A percentile compares a stretch with the other conserved stretches of the same genome.
These are phyloP conservation scores for Myotis myotis DNA, from an alignment of 2,797 vertebrate species.

Conservation along the genomic window DNA sequence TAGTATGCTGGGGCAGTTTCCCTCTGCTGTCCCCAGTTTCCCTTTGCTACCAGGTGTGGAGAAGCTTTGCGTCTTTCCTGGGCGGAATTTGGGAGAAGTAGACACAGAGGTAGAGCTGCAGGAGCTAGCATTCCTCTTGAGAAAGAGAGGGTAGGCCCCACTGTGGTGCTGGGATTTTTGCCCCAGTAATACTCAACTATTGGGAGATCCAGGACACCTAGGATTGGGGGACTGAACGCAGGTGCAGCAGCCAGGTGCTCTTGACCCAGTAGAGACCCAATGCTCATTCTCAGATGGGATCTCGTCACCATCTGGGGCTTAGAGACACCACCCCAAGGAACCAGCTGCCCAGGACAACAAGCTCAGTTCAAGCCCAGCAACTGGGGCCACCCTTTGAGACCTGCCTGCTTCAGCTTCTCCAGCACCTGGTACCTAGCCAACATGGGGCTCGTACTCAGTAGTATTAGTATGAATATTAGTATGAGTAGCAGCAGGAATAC, in stretches of 20 bases:
- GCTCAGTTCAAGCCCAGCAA: too few relatives aligned
- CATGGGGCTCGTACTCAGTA: accelerated
- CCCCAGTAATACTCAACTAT: neutral
- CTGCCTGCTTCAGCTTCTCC: too few relatives aligned
- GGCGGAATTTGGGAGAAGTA: neutral
- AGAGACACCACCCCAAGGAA: too few relatives aligned
- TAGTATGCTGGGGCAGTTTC: neutral
- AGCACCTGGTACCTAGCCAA: too few relatives aligned
- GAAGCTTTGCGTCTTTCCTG: neutral
- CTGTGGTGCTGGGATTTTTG: accelerated
- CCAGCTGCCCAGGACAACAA: too few relatives aligned
- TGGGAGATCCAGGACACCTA: neutral
- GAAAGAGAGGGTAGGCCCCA: neutral
- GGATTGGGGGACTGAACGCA: neutral
- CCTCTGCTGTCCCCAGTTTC: neutral
- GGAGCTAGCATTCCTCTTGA: neutral
- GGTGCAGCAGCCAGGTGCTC: neutral
- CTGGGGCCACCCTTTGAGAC: too few relatives aligned
- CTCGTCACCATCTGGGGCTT: too few relatives aligned
- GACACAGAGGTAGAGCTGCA: neutral
- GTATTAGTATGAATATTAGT: accelerated
- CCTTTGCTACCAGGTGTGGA: neutral
- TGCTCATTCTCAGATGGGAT: too few relatives aligned
- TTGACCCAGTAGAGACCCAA: too few relatives aligned
- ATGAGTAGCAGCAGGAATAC: neutral